These are phyloP conservation scores for Squalus acanthias DNA, from an alignment of 2,797 vertebrate species.

Conservation along the genomic window DNA sequence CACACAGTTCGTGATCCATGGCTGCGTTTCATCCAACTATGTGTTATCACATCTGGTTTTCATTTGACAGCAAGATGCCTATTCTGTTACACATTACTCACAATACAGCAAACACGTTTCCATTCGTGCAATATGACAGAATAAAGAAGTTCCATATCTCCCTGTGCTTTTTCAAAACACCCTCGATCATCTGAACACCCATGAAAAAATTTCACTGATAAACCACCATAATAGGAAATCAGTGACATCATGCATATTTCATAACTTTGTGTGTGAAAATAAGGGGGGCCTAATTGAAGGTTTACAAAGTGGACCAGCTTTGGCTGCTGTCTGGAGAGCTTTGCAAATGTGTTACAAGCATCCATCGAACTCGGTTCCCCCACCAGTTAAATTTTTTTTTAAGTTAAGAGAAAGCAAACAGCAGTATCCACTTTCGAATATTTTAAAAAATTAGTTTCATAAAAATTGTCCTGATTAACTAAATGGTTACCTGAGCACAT, in stretches of 20 bases:
- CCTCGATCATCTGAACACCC: background rate
- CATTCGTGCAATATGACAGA: background rate
- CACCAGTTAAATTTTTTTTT: background rate
- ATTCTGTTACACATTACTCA: background rate
- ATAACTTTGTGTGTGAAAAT: background rate
- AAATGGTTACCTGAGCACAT: no score
- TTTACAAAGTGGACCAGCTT: background rate
- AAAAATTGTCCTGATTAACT: no score
- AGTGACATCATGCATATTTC: background rate
- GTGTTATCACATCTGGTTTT: background rate
- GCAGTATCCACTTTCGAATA: no score
- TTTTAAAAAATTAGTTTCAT: no score
- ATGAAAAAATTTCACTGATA: background rate
- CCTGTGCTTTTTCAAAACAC: background rate
- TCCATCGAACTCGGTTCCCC: background rate
- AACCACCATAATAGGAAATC: background rate
- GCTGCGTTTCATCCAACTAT: background rate
- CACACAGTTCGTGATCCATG: background rate
- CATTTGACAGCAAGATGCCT: background rate
- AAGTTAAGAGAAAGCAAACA: background rate
- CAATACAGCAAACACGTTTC: background rate
- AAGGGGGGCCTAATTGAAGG: background rate
- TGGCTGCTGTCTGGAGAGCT: background rate
- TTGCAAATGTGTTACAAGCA: background rate
- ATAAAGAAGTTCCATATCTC: background rate